Percentiles rank a stretch among this genome's conserved stretches.
Conservation (phyloP, 1,140 invertebrate species). For the Drosophila mayri region DNA sequence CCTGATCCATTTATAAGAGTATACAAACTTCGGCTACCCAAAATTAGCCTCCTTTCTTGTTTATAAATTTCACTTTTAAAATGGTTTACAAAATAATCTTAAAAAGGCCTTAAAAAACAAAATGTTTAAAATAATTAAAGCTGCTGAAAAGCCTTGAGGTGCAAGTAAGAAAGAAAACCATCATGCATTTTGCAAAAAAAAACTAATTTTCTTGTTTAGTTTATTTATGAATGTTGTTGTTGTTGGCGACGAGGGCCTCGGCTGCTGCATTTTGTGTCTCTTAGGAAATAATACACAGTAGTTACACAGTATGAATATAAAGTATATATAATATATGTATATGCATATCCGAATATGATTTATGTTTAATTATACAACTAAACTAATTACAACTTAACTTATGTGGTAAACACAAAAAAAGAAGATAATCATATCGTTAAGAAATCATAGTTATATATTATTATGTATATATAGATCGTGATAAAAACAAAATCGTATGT, state of each 20-base stretch:
- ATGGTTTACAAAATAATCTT: background rate
- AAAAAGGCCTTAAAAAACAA: background rate
- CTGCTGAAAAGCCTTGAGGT: too few species aligned
- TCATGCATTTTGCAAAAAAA: constrained; percentile 29
- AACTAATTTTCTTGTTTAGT: constrained; percentile 59
- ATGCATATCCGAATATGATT: constrained; percentile 44
- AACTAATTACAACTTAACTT: constrained; percentile 32
- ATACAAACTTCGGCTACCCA: too few species aligned
- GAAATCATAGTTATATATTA: constrained; percentile 23
- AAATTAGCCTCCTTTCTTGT: too few species aligned
- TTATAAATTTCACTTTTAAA: too few species aligned
- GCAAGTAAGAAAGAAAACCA: background rate
- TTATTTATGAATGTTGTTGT: constrained; percentile 54
- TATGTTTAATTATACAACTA: constrained; percentile 33
- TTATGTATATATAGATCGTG: constrained; percentile 14
- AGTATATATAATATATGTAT: constrained; percentile 49
- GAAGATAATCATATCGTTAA: constrained; percentile 19
- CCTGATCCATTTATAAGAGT: too few species aligned
- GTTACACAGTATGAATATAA: constrained; percentile 49
- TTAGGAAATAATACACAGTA: constrained; percentile 56
- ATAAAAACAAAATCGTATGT: constrained; percentile 33
- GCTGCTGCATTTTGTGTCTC: constrained; percentile 27
- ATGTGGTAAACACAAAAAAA: constrained; percentile 23
- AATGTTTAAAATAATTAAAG: too few species aligned
- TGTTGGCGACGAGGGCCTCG: constrained; percentile 3